Base-by-base conservation (phyloP, 2,888 invertebrate genomes). In the Agriopis aurantiaria region DNA sequence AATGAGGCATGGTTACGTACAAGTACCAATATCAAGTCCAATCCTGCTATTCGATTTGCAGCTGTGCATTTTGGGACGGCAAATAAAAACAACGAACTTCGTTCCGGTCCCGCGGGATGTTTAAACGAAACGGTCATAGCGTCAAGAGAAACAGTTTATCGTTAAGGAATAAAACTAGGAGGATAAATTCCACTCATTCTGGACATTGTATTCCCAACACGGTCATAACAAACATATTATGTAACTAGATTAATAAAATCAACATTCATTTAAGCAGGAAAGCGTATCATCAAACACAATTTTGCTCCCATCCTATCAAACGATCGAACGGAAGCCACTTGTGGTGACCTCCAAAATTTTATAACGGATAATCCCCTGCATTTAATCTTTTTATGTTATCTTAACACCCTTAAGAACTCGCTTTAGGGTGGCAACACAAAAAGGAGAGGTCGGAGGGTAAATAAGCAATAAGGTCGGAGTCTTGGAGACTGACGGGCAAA, bases 381-480 rank as follows among this genome's bases (percentile, higher is more conserved):
- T 78, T 75, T 77, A 76, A 79, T 81, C 77, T 78, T 73, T 64
- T 73, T 73, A 68, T 71, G 74, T 73, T 73, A 77, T 75, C 72
- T 70, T 66, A 70, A 66, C 60, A 52, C 68, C 71, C 70, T 76
- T 69, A 71, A 67, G 63, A 67, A 68, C 66, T 69, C 66, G 69
- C 67, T 75, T 70, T 53, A 68, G 72, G 75, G 70, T 61, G 68
- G 57, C 45, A 65, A 70, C 63, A 75, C 72, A 82, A 80, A 79
- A 75, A 76, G 79, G 75, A 78, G 77, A 75, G 79, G 75, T 73
- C 71, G 74, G 71, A 76, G 78, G 80, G 81, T 78, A 85, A 83
- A 85, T 83, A 87, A 80, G 75, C 82, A 84, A 85, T 85, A 85
- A 83, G 83, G 82, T 79, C 78, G 74, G 74, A 75, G 60, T 56